Evolutionary conservation across 2,113 vertebrate genomes (phyloP), one percentile per base, ranked within the genome.

Genomic region (Dendropsophus ebraccatus): DNA sequence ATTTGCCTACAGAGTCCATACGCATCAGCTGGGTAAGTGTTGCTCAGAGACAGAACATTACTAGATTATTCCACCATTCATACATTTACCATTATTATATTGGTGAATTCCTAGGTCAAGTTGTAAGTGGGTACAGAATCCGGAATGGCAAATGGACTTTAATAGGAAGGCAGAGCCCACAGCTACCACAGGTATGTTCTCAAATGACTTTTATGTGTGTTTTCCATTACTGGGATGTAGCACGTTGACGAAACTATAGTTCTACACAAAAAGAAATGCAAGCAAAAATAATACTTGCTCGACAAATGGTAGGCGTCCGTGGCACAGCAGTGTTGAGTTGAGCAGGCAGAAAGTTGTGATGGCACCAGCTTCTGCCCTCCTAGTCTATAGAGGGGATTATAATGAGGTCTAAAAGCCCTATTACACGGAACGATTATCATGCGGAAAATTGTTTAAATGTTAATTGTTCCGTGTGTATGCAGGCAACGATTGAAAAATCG

Each of bases 1-100:
- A 0, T 99, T 99, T 94, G 97, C 97, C 91, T 99, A 97, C 89
- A 95, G 98, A 94, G 97, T 98, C 73, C 98, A 99, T 90, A 99
- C 98, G 28, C 97, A 99, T 86, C 94, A 83, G 72, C 94, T 99
- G 73, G 97, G 98, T 99, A 92, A 97, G 95, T 87, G 74, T 13
- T 82, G 16, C 52, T 14, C 32, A 28, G 45, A 80, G 2, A 60
- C 14, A 12, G 8, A n/a, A 65, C 16, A 81, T 45, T 32, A 69
- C 8, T 65, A 9, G 37, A 11, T 52, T 25, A 2, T 56, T 70
- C 0, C 37, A 21, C 32, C 19, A 9, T 37, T 11, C 25, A n/a
- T 76, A 8, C 19, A 30, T 67, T 28, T 65, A 23, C 67, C 28
- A 12, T 56, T 45, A 23, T 70, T 45, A 23, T 70, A 19, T 19